Evolutionary conservation across 2,113 vertebrate genomes (phyloP), one percentile per base, ranked within the genome.

Genomic region (Lophotis ruficrista): DNA sequence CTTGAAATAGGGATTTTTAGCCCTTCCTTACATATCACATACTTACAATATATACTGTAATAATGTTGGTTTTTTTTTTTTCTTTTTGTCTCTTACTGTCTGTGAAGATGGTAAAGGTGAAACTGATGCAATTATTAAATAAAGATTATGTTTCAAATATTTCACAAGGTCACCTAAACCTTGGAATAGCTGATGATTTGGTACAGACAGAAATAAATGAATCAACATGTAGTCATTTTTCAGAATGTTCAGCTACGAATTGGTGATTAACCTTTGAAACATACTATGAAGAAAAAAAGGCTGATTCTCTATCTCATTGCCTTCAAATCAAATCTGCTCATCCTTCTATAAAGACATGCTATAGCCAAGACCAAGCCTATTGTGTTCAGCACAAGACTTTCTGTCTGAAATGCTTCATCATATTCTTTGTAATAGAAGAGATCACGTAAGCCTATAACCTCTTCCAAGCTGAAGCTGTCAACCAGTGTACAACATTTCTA

Each of bases 211-310:
- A 94, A 96, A 93, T 1, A 93, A 85, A 96, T 94, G 84, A 95
- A 95, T 70, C 90, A 91, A 80, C 84, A 73, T 3, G 2, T 73
- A 87, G 84, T 80, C 73, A 80, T 96, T 96, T 97, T 95, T 96
- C 93, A 96, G 77, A 93, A 89, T 48, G 50, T 43, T 95, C 91
- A 94, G 7, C 92, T 91, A 91, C 61, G 86, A 89, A 95, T 95
- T 96, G 84, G 90, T 90, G 84, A 96, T 97, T 96, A 97, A 96
- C 93, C 94, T 96, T 91, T 94, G 93, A 81, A 90, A 76, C 23
- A 20, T 6, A 50, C 25, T 60, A 50, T 1, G 28, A 85, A 79
- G 70, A 66, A 83, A 93, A 87, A 70, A 0, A 0, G 38, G 33
- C 37, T 30, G 61, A 93, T 91, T 96, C 87, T 89, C 81, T 73